Evolutionary conservation across 2,888 invertebrate genomes (phyloP).

Genomic region (Acrobasis repandana): DNA sequence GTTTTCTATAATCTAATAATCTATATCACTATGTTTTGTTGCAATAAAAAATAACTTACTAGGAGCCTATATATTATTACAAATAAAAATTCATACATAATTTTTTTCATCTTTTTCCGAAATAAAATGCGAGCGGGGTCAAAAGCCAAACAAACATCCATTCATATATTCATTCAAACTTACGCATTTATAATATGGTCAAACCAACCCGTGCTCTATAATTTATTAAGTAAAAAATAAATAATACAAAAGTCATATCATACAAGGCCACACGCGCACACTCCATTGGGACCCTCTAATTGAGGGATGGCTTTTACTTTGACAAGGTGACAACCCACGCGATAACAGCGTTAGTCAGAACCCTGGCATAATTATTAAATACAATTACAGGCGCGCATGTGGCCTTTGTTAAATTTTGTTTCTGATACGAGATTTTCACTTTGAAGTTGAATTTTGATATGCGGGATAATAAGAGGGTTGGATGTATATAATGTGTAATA

Average conservation of each 20-base stretch:
- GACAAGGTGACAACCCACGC: slow-evolving; percentile 41
- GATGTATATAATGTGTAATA: not conserved
- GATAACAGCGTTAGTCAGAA: slow-evolving; percentile 35
- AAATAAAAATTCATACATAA: too few species aligned
- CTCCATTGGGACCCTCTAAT: slow-evolving; percentile 40
- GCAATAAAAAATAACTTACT: too few species aligned
- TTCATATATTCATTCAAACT: too few species aligned
- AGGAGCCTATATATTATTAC: too few species aligned
- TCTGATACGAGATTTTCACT: not conserved
- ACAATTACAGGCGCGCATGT: slow-evolving; percentile 23
- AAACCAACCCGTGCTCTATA: too few species aligned
- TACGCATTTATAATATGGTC: too few species aligned
- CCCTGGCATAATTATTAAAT: slow-evolving; percentile 38
- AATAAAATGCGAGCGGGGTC: too few species aligned
- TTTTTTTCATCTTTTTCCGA: too few species aligned
- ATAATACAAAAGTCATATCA: slow-evolving; percentile 9
- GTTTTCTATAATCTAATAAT: too few species aligned
- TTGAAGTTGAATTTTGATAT: slow-evolving; percentile 6
- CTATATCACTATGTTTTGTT: too few species aligned
- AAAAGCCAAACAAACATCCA: too few species aligned
- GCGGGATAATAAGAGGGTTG: not conserved
- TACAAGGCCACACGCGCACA: slow-evolving; percentile 11
- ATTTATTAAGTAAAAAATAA: not conserved
- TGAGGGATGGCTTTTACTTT: slow-evolving; percentile 44
- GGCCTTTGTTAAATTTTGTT: slow-evolving; percentile 4